Percentiles rank a stretch among this genome's conserved stretches.
These are phyloP conservation scores for Xyrauchen texanus DNA, from an alignment of 2,113 vertebrate genomes.

Conservation along the genomic window DNA sequence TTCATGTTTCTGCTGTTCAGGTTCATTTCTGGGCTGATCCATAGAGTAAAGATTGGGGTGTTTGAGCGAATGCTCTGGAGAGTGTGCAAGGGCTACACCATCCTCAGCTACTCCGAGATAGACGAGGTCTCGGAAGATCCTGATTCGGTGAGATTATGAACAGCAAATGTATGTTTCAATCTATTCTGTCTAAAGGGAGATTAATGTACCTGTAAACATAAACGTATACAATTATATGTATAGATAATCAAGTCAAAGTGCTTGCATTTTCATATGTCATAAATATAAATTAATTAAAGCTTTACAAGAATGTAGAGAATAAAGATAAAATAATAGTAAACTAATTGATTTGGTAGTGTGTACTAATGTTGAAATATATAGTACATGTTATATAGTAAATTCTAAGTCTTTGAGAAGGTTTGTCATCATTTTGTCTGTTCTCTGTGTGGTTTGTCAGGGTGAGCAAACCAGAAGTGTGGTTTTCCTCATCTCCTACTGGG, in stretches of 20 bases:
- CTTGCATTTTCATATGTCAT: too few species aligned
- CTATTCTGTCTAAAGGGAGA: too few species aligned
- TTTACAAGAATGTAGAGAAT: too few species aligned
- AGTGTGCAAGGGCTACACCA: slow-evolving; percentile 93
- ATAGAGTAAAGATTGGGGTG: slow-evolving; percentile 85
- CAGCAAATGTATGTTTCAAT: too few species aligned
- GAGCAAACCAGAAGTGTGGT: slow-evolving; percentile 87
- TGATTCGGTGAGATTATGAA: slow-evolving; percentile 86
- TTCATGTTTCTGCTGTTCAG: slow-evolving; percentile 54
- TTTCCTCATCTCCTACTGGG: slow-evolving; percentile 96
- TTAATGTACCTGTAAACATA: too few species aligned
- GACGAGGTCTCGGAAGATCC: slow-evolving; percentile 86
- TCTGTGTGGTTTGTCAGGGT: slow-evolving; percentile 72
- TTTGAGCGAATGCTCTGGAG: slow-evolving; percentile 97
- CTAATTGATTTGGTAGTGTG: too few species aligned
- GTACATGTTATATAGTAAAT: too few species aligned
- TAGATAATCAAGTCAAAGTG: too few species aligned
- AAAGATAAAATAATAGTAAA: too few species aligned
- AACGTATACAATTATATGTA: too few species aligned
- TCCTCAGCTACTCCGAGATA: slow-evolving; percentile 88
- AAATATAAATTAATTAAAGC: too few species aligned
- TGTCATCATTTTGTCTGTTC: neutral
- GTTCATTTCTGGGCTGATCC: slow-evolving; percentile 91
- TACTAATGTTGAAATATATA: too few species aligned
- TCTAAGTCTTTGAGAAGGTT: neutral